phyloP scores from a whole-genome alignment of 2,113 vertebrate species.

The Baryphthengus martii region DNA sequence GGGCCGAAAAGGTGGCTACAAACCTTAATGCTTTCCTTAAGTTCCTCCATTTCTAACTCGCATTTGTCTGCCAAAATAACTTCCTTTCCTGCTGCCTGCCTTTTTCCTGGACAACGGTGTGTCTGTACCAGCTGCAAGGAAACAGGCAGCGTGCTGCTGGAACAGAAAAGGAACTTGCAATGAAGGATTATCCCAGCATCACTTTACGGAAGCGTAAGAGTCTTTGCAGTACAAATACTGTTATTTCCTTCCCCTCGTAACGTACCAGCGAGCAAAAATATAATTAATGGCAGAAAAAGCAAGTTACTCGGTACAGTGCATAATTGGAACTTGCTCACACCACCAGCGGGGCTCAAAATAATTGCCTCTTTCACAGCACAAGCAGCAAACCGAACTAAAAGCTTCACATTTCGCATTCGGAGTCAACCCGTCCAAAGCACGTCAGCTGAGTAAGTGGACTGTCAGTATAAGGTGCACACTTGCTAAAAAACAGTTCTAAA shows the following conservation, averaged over 20 bases:
- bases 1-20: background rate
- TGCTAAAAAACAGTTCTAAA: background rate
- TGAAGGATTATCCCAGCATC: background rate
- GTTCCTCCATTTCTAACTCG: background rate
- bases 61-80: background rate
- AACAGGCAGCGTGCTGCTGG: background rate
- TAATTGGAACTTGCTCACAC: conserved; percentile 51
- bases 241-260: conserved; percentile 28
- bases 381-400: conserved; percentile 45
- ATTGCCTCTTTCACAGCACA: conserved; percentile 38
- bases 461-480: background rate
- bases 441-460: background rate
- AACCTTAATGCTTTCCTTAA: background rate
- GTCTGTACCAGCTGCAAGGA: background rate
- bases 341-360: conserved; percentile 55
- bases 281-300: conserved; percentile 64
- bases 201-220: background rate
- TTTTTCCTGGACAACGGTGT: background rate
- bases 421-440: background rate
- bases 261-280: conserved; percentile 57
- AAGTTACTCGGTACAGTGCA: conserved; percentile 48
- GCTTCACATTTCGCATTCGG: background rate
- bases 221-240: background rate
- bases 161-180: background rate
- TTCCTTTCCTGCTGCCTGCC: background rate